Evolutionary conservation across 2,797 vertebrate genomes (phyloP), one percentile per base, ranked within the genome.

Genomic region (Eupleurogrammus muticus): DNA sequence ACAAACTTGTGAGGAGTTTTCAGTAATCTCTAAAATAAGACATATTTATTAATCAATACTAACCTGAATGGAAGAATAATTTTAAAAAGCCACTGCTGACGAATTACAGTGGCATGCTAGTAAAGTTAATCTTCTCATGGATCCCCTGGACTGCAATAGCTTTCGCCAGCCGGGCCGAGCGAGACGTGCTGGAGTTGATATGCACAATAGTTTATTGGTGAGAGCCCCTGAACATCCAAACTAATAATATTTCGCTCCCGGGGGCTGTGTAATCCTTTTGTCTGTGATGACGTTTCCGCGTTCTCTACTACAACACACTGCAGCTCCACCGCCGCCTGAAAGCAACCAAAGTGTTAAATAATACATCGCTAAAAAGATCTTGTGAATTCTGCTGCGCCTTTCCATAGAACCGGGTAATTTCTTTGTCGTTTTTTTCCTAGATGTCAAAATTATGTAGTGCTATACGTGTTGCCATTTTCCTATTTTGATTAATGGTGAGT

Each of bases 11-110:
- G 19, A 67, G 70, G 66, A 66, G 73, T 34, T 28, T 28, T 28
- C 19, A 36, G 13, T 13, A n/a, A 40, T 57, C 53, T n/a, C 57
- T 53, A 44, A 65, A 8, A 60, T 53, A 68, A 77, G 80, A 75
- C 20, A 53, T 5, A 19, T 64, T 59, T 53, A 59, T 73, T 17
- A 79, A 65, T 60, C 63, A 44, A 40, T 50, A 47, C 53, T 54
- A 51, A 66, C 62, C 46, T 70, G 35, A 35, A 12, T 56, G 76
- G 35, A 78, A 68, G 12, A 67, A 66, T 80, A 57, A 75, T 77
- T 70, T 70, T 78, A 59, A 50, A 80, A 59, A 50, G 50, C 13
- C 28, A 35, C 28, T 8, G 46, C 35, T 50, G 47, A 67, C 53
- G 73, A 68, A 81, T 55, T 28, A 67, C 64, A 74, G 50, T 16